Evolutionary conservation across 2,113 vertebrate genomes (phyloP).

Genomic region (Toxotes chatareus): DNA sequence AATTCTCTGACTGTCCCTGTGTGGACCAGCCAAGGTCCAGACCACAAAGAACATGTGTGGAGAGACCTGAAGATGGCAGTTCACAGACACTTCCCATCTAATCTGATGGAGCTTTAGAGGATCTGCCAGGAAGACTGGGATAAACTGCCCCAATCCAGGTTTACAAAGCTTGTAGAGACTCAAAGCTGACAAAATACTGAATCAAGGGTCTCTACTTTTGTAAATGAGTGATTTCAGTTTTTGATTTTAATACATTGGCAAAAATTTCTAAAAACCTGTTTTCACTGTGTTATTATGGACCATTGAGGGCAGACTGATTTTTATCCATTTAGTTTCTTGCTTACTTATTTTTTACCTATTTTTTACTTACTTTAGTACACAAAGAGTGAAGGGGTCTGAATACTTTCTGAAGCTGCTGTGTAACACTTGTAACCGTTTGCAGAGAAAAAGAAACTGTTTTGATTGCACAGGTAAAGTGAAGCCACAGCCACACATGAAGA

Average conservation of each 20-base stretch:
- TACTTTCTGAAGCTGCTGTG: not conserved
- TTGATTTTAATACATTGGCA: not conserved
- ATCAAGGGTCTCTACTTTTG: not conserved
- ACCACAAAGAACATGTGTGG: not conserved
- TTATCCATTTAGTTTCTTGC: not conserved
- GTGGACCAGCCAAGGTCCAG: not conserved
- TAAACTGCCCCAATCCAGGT: not conserved
- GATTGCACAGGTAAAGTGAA: slow-evolving; percentile 77
- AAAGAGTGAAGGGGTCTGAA: not conserved
- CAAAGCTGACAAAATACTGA: not conserved
- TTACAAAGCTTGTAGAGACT: not conserved
- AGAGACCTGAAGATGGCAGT: not conserved
- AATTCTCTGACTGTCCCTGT: not conserved
- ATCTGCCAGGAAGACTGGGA: not conserved
- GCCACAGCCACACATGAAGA: slow-evolving; percentile 79
- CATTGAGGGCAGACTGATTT: not conserved
- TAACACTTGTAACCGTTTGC: slow-evolving; percentile 58
- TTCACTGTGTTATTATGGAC: not conserved
- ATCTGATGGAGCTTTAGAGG: not conserved
- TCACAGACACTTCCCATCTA: not conserved
- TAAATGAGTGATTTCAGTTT: not conserved
- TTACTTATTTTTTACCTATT: not conserved
- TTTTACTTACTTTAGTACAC: not conserved
- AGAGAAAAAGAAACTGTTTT: slow-evolving; percentile 61
- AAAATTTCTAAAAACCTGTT: not conserved